Conservation (phyloP, 2,888 invertebrate genomes). For the Ophioninae sp. region DNA sequence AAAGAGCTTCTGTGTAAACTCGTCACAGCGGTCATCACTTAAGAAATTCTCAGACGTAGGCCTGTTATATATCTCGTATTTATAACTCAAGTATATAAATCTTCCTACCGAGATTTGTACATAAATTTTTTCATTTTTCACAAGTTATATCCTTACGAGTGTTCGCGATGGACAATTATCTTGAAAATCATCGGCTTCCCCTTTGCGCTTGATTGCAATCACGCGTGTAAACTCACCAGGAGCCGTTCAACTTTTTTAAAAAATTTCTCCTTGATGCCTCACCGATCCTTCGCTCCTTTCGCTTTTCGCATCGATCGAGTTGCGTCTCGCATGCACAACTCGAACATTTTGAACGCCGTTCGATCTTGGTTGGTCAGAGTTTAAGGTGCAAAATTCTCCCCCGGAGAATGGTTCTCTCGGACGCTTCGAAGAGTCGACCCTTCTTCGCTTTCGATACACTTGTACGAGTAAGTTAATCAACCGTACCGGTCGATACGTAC, state of each 20-base stretch:
- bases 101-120: constrained; percentile 3
- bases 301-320: background rate
- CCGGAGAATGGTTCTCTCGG: background rate
- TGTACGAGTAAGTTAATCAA: background rate
- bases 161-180: constrained; percentile 35
- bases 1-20: constrained; percentile 51
- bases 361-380: no score
- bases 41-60: constrained; percentile 16
- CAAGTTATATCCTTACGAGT: background rate
- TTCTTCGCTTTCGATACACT: no score
- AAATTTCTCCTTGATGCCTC: constrained; percentile 1
- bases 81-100: constrained; percentile 6
- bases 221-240: constrained; percentile 32
- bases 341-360: background rate
- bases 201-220: constrained; percentile 53
- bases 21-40: constrained; percentile 47
- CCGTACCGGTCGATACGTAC: background rate
- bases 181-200: constrained; percentile 41
- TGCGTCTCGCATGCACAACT: background rate
- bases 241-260: background rate
- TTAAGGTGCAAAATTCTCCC: background rate
- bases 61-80: constrained; percentile 1
- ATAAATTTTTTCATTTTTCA: background rate
- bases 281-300: background rate
- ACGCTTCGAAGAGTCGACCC: background rate